phyloP scores from a whole-genome alignment of 2,888 invertebrate species.

The Coelopa pilipes region DNA sequence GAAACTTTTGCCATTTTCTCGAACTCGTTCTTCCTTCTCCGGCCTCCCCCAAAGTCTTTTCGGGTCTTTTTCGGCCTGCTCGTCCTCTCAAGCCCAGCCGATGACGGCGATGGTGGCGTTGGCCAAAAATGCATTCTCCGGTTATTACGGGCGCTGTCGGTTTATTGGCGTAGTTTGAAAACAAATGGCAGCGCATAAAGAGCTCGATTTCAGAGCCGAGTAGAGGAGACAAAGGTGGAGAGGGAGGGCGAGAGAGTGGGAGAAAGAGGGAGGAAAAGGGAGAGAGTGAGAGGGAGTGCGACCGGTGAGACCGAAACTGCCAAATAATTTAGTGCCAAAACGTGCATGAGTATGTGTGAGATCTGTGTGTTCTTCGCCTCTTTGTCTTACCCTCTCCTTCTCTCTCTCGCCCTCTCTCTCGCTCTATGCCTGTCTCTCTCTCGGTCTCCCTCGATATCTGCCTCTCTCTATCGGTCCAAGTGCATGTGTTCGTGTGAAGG shows the following conservation, averaged over 20 bases:
- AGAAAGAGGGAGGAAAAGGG: too few relatives aligned
- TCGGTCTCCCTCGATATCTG: not conserved
- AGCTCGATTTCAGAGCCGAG: too few relatives aligned
- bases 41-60: not conserved
- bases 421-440: not conserved
- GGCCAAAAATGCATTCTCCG: not conserved
- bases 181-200: not conserved
- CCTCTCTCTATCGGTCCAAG: not conserved
- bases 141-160: not conserved
- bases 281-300: too few relatives aligned
- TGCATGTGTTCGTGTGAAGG: not conserved
- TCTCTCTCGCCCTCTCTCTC: too few relatives aligned
- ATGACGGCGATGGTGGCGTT: too few relatives aligned
- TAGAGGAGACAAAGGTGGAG: too few relatives aligned
- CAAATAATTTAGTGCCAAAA: slow-evolving; percentile 20
- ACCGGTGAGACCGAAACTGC: slow-evolving; percentile 3
- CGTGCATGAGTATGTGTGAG: slow-evolving; percentile 4
- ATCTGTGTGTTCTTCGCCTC: not conserved
- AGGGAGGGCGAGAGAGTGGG: too few relatives aligned
- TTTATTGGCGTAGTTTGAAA: not conserved
- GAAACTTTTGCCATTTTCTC: not conserved
- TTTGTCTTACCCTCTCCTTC: too few relatives aligned
- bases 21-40: too few relatives aligned
- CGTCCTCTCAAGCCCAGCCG: too few relatives aligned
- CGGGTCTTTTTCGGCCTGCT: too few relatives aligned